These are phyloP conservation scores for Micromesistius poutassou DNA, from an alignment of 2,797 vertebrate species.

Conservation along the genomic window DNA sequence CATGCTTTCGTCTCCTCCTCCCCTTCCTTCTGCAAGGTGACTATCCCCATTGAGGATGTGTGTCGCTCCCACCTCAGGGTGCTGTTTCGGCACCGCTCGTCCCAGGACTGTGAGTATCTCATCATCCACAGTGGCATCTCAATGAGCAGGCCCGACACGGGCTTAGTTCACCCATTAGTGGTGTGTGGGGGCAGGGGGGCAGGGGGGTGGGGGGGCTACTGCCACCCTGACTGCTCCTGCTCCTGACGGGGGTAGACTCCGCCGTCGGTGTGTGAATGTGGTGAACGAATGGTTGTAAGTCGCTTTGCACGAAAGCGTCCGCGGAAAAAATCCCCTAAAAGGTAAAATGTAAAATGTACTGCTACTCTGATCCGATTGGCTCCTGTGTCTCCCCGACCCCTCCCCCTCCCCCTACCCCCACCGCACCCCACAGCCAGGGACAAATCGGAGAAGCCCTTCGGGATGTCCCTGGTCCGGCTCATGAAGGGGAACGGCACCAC, in stretches of 20 bases:
- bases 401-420: neutral
- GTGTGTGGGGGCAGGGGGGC: no score
- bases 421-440: constrained; percentile 79
- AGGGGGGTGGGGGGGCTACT: no score
- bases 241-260: no score
- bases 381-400: neutral
- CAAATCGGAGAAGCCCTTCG: constrained; percentile 93
- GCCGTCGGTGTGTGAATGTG: no score
- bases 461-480: constrained; percentile 88
- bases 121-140: constrained; percentile 17
- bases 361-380: neutral
- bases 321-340: neutral
- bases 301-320: no score
- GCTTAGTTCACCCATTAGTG: no score
- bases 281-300: no score
- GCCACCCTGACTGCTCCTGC: no score
- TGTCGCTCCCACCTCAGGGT: constrained; percentile 88
- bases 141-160: neutral
- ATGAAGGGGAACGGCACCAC: constrained; percentile 93
- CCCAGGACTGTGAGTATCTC: constrained; percentile 90
- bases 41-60: constrained; percentile 93
- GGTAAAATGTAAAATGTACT: neutral
- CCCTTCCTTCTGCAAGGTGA: constrained; percentile 76
- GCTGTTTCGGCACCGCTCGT: constrained; percentile 93
- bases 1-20: constrained; percentile 10